Conservation (phyloP, 2,797 vertebrate species). For the Onychomys leucogaster region DNA sequence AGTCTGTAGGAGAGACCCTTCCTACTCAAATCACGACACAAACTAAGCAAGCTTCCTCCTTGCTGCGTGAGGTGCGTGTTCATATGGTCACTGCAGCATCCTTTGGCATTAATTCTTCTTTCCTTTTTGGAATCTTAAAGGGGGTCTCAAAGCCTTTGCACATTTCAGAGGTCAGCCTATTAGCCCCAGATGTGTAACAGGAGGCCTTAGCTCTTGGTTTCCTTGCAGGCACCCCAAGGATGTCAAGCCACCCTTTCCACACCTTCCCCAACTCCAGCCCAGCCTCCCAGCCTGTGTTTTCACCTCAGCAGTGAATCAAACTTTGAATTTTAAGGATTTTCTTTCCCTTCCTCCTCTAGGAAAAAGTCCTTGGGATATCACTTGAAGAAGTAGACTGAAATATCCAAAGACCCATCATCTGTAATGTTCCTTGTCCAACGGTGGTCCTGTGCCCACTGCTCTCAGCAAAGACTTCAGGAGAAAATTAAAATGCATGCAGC, state of each 20-base stretch:
- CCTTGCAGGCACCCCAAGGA: constrained; percentile 6
- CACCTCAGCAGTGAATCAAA: constrained; percentile 40
- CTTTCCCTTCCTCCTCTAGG: constrained; percentile 84
- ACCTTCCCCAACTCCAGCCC: background rate
- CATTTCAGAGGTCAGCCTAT: background rate
- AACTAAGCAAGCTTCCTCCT: background rate
- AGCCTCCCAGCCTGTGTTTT: constrained; percentile 46
- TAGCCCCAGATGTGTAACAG: background rate
- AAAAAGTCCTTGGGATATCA: constrained; percentile 84
- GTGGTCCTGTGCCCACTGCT: background rate
- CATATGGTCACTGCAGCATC: background rate
- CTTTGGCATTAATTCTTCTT: background rate
- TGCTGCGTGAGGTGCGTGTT: background rate
- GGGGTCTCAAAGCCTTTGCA: background rate
- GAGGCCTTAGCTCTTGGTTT: background rate
- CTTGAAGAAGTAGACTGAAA: constrained; percentile 86
- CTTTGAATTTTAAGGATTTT: constrained; percentile 64
- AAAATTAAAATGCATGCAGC: background rate
- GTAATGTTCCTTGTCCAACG: background rate
- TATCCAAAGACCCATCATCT: background rate
- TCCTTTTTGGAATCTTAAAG: constrained; percentile 39
- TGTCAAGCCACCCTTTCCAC: constrained; percentile 43
- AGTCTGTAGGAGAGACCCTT: background rate
- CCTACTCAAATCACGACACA: background rate
- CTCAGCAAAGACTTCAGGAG: background rate